phyloP scores from a whole-genome alignment of 2,113 vertebrate species.

The Cochlearius cochlearius region DNA sequence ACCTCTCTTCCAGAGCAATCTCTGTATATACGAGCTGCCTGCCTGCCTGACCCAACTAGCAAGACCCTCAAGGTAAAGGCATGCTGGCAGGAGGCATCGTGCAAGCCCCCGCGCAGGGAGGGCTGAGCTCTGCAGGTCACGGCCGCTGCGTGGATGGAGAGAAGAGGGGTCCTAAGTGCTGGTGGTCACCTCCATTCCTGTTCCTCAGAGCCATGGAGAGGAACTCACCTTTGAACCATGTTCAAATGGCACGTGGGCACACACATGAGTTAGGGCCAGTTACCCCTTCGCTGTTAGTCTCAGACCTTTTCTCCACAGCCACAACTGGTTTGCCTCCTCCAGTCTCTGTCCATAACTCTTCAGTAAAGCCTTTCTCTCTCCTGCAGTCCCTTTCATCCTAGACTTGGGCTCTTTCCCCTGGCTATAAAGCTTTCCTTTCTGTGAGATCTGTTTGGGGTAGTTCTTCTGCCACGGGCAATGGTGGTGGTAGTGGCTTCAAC shows the following conservation, averaged over 20 bases:
- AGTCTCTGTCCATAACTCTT: not conserved
- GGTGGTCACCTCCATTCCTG: not conserved
- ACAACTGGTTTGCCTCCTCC: not conserved
- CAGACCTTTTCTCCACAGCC: not conserved
- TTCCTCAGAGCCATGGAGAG: not conserved
- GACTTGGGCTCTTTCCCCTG: not conserved
- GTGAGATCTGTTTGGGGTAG: not conserved
- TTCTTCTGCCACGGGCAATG: not conserved
- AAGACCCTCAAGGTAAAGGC: not conserved
- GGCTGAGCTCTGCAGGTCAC: not conserved
- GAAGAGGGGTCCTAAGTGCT: not conserved
- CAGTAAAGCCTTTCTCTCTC: not conserved
- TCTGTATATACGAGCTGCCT: not conserved
- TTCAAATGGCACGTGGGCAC: not conserved
- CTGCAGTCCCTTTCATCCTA: not conserved
- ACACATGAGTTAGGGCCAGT: not conserved
- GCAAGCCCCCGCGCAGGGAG: not conserved
- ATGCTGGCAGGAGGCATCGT: not conserved
- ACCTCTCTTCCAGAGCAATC: not conserved
- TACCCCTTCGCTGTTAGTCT: not conserved
- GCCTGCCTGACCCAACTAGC: not conserved
- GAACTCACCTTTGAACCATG: not conserved
- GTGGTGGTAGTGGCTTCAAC: not conserved
- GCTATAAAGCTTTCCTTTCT: not conserved
- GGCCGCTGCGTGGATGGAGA: fast-evolving